These are phyloP conservation scores for Capitulum mitella DNA, from an alignment of 2,888 invertebrate genomes.

Conservation along the genomic window DNA sequence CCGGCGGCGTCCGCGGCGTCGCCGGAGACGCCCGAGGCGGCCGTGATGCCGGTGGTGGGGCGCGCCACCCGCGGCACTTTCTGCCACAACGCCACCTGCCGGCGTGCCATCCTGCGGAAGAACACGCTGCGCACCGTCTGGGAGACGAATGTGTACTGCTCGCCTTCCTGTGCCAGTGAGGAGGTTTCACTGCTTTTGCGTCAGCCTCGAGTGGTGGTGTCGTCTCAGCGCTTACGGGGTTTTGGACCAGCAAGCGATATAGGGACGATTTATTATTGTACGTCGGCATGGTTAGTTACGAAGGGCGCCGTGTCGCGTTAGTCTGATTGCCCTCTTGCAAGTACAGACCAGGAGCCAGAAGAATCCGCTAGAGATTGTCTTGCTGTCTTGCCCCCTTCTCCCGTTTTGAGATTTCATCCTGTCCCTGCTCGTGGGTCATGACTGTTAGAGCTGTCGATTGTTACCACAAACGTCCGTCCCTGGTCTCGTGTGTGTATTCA, in stretches of 20 bases:
- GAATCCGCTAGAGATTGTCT: too few relatives aligned
- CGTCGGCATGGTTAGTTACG: too few relatives aligned
- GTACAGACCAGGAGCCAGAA: too few relatives aligned
- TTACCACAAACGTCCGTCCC: too few relatives aligned
- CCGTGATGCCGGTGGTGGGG: not conserved
- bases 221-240: too few relatives aligned
- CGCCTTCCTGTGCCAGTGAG: not conserved
- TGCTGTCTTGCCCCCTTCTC: not conserved
- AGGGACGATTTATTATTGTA: not conserved
- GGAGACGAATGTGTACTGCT: conserved; percentile 12
- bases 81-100: not conserved
- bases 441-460: not conserved
- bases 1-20: not conserved
- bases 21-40: not conserved
- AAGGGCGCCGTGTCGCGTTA: too few relatives aligned
- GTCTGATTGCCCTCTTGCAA: not conserved
- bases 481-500: not conserved
- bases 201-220: too few relatives aligned
- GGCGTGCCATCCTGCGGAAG: not conserved
- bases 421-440: too few relatives aligned
- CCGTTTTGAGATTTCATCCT: not conserved
- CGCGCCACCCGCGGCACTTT: not conserved
- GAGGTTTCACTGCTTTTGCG: not conserved
- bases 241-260: not conserved
- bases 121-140: not conserved